Percentiles rank a stretch among this genome's conserved stretches.
Conservation (phyloP, 2,888 invertebrate species). For the Sesia bembeciformis region DNA sequence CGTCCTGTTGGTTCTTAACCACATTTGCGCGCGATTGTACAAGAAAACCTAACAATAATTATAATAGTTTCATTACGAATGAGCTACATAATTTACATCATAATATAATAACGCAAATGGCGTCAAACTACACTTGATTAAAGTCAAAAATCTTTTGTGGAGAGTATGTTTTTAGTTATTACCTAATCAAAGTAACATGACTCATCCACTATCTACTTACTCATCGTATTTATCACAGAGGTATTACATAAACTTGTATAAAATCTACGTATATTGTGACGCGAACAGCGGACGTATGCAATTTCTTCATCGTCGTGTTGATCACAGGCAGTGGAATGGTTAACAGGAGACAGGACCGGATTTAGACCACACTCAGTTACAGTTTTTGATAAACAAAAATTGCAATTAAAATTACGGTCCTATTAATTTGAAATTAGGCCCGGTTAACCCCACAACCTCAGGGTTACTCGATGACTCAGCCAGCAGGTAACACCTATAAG, state of each 20-base stretch:
- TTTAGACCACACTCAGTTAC: neutral
- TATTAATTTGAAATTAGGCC: neutral
- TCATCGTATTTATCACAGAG: slow-evolving; percentile 12
- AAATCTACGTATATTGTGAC: slow-evolving; percentile 2
- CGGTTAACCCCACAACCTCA: neutral
- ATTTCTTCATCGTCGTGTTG: slow-evolving; percentile 55
- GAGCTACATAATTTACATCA: no score
- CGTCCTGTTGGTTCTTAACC: no score
- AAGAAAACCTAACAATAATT: no score
- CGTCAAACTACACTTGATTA: no score
- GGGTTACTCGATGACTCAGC: slow-evolving; percentile 40
- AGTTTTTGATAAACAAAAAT: neutral
- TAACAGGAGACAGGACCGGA: slow-evolving; percentile 27
- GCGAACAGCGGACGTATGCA: slow-evolving; percentile 53
- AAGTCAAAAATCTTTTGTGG: no score
- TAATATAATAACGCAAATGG: no score
- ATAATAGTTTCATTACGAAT: no score
- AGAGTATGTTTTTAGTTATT: no score
- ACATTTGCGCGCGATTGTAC: no score
- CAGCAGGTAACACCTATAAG: slow-evolving; percentile 47
- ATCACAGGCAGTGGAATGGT: slow-evolving; percentile 66
- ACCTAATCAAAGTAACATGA: no score
- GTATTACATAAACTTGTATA: slow-evolving; percentile 8
- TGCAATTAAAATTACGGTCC: neutral
- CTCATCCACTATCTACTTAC: no score